These are phyloP conservation scores for Phaethornis superciliosus DNA, from an alignment of 2,113 vertebrate species.

Conservation along the genomic window DNA sequence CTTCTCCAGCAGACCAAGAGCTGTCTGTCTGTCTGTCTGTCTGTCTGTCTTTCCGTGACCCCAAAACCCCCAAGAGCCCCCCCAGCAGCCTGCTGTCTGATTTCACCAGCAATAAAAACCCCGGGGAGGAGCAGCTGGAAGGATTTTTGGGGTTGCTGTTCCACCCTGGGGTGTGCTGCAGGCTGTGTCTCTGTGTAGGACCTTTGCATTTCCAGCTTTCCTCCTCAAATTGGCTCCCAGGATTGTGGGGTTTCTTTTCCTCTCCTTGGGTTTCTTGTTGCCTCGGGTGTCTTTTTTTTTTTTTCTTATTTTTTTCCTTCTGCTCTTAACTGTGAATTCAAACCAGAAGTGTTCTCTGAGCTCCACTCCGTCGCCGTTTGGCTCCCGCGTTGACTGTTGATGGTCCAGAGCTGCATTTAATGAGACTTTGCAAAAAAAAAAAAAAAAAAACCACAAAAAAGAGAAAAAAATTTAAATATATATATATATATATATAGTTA, in stretches of 20 bases:
- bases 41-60: not conserved
- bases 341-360: slow-evolving; percentile 69
- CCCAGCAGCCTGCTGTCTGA: not conserved
- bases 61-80: not conserved
- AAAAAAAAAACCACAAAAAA: too few relatives aligned
- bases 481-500: not conserved
- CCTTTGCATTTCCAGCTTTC: not conserved
- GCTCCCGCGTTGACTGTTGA: slow-evolving; percentile 58
- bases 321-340: slow-evolving; percentile 67
- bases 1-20: not conserved
- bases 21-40: too few relatives aligned
- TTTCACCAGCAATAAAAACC: slow-evolving; percentile 66
- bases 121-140: not conserved
- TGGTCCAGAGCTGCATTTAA: slow-evolving; percentile 30
- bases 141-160: not conserved
- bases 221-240: not conserved
- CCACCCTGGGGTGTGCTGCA: not conserved
- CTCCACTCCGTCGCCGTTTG: slow-evolving; percentile 46
- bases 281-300: not conserved
- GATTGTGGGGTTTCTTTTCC: not conserved
- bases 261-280: not conserved
- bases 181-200: not conserved
- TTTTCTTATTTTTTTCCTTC: too few relatives aligned
- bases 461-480: not conserved
- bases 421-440: not conserved